phyloP scores from a whole-genome alignment of 2,888 invertebrate genomes.

The Lamellibrachia satsuma region DNA sequence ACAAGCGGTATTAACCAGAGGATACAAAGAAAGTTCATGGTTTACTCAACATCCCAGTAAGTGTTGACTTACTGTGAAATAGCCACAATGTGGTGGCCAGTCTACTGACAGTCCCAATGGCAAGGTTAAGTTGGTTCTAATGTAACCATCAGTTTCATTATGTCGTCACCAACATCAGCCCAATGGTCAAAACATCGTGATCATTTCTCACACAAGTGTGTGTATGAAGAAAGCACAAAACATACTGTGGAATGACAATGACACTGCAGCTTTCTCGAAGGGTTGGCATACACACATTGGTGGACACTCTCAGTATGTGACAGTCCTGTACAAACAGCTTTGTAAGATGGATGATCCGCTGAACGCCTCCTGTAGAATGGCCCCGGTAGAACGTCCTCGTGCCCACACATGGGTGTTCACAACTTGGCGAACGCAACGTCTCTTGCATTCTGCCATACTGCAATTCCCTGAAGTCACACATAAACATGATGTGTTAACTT shows the following conservation, averaged over 20 bases:
- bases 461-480: slow-evolving; percentile 39
- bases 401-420: slow-evolving; percentile 26
- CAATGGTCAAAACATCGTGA: background rate
- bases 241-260: background rate
- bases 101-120: no score
- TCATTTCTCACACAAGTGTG: background rate
- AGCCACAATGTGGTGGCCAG: no score
- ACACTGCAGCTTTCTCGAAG: background rate
- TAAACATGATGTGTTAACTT: slow-evolving; percentile 17
- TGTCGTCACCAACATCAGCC: no score
- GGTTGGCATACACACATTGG: background rate
- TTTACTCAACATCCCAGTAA: no score
- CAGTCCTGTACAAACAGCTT: background rate
- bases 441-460: slow-evolving; percentile 42
- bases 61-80: no score
- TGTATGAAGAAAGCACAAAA: background rate
- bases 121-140: no score
- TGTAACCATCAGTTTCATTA: no score
- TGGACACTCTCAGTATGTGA: background rate
- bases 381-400: background rate
- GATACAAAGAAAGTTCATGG: no score
- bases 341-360: background rate
- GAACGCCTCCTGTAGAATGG: background rate
- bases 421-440: slow-evolving; percentile 41
- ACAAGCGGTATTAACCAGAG: no score